Conservation (phyloP, 1,140 invertebrate species). For the Nautilus pompilius region DNA sequence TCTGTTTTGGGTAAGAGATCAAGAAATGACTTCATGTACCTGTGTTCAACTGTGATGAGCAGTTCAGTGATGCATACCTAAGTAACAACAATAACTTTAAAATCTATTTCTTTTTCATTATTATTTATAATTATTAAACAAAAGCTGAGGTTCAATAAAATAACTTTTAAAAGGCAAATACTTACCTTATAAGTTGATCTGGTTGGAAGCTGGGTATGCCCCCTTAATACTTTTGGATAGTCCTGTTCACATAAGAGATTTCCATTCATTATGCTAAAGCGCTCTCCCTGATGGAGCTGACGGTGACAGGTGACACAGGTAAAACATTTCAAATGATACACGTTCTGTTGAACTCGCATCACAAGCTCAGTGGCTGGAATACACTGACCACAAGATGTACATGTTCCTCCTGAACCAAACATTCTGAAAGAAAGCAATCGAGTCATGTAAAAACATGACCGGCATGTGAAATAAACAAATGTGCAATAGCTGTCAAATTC, state of each 20-base stretch:
- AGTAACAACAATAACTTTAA: no score
- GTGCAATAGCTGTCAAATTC: no score
- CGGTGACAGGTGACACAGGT: slow-evolving; percentile 82
- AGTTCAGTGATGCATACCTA: no score
- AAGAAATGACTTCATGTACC: no score
- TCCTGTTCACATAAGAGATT: slow-evolving; percentile 83
- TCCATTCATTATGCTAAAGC: slow-evolving; percentile 80
- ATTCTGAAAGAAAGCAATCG: slow-evolving; percentile 76
- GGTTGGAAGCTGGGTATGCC: slow-evolving; percentile 1
- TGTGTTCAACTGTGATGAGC: no score
- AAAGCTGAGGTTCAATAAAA: no score
- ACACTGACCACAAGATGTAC: slow-evolving; percentile 81
- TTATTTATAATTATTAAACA: no score
- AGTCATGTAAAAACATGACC: no score
- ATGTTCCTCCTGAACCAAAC: slow-evolving; percentile 82
- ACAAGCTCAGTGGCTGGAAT: slow-evolving; percentile 89
- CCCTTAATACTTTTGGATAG: slow-evolving; percentile 82
- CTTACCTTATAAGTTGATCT: slow-evolving; percentile 7
- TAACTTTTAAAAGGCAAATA: no score
- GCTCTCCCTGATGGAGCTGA: slow-evolving; percentile 79
- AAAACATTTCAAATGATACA: slow-evolving; percentile 89
- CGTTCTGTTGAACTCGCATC: slow-evolving; percentile 69
- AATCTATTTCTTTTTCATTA: no score
- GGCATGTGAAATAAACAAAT: no score
- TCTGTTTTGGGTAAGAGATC: no score